A percentile compares a stretch with the other conserved stretches of the same genome.
Evolutionary conservation across 1,140 invertebrate species (phyloP).

Genomic region (Aphelenchoides avenae): DNA sequence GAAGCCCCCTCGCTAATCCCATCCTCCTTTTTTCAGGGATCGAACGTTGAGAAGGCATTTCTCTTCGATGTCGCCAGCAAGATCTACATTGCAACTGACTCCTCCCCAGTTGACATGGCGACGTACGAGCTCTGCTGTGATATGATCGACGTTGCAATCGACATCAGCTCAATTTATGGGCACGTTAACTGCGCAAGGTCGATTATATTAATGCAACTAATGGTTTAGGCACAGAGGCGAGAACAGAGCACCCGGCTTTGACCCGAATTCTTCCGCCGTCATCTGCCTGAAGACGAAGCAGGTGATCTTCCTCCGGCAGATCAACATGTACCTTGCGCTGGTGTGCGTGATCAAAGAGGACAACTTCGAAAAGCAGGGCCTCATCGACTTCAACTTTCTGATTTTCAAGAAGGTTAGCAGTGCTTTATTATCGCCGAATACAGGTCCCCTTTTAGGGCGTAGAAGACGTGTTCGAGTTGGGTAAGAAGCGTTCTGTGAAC

Average conservation of each 20-base stretch:
- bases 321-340: conserved; percentile 91
- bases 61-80: conserved; percentile 97
- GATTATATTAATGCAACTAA: conserved; percentile 1
- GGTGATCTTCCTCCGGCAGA: conserved; percentile 90
- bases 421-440: too few species aligned
- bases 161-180: conserved; percentile 97
- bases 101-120: conserved; percentile 96
- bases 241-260: conserved; percentile 66
- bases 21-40: conserved; percentile 77
- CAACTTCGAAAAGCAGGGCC: conserved; percentile 93
- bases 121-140: conserved; percentile 98
- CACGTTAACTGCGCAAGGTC: conserved; percentile 12
- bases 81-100: conserved; percentile 98
- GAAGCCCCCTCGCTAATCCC: too few species aligned
- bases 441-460: conserved; percentile 35
- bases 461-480: conserved; percentile 34
- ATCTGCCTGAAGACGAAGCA: conserved; percentile 96
- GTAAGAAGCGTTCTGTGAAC: conserved; percentile 25
- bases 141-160: conserved; percentile 99
- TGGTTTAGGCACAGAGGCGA: conserved; percentile 10
- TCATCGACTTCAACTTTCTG: conserved; percentile 58
- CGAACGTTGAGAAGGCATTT: conserved; percentile 95
- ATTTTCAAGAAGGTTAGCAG: conserved; percentile 51
- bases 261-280: conserved; percentile 86
- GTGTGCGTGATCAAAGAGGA: conserved; percentile 95